These are phyloP conservation scores for Donacobius atricapilla DNA, from an alignment of 2,113 vertebrate species.

Conservation along the genomic window DNA sequence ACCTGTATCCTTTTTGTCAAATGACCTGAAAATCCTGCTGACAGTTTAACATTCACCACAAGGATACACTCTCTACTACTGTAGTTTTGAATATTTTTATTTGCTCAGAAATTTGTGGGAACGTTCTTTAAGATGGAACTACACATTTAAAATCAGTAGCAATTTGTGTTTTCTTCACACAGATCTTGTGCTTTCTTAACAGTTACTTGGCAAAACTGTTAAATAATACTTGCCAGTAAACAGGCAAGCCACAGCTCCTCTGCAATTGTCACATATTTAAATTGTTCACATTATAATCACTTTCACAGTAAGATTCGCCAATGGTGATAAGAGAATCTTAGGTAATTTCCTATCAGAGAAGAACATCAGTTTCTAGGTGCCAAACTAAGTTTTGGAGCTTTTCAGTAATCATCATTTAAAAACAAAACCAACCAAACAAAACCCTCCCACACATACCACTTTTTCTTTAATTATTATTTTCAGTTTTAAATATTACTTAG, in stretches of 20 bases:
- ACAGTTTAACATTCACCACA: conserved; percentile 90
- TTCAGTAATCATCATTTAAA: background rate
- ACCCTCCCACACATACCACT: fast-evolving
- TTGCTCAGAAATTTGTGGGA: conserved; percentile 55
- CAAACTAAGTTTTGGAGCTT: background rate
- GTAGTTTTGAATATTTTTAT: conserved; percentile 75
- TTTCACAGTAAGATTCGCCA: background rate
- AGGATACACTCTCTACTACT: conserved; percentile 68
- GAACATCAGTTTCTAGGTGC: background rate
- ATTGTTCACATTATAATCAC: background rate
- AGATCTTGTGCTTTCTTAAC: background rate
- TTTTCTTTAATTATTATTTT: background rate
- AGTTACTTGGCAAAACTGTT: conserved; percentile 2
- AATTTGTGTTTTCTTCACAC: background rate
- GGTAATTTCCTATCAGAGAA: background rate
- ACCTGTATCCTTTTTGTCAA: conserved; percentile 97
- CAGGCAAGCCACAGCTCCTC: background rate
- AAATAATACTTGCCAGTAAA: background rate
- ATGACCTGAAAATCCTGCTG: conserved; percentile 99
- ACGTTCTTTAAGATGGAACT: conserved; percentile 15
- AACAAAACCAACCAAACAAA: background rate
- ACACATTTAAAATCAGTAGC: background rate
- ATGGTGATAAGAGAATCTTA: background rate
- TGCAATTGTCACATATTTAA: background rate
- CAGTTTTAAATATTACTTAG: background rate